Base-by-base conservation (phyloP, 2,888 invertebrate species). In the Zootermopsis nevadensis region DNA sequence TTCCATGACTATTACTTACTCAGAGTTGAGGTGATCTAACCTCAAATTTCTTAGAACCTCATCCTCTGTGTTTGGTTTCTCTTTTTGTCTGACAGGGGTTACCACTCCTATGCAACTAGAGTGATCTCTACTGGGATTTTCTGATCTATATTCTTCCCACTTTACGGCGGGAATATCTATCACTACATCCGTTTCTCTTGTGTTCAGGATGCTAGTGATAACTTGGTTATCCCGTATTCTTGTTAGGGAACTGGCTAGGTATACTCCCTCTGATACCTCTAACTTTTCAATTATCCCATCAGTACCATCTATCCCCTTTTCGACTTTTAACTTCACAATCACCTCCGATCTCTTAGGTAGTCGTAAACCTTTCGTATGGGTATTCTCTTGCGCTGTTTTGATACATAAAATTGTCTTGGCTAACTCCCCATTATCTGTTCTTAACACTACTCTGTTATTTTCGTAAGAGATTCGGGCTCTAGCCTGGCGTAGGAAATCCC, bases 11-110 rank as follows among this genome's bases (percentile, higher is more conserved):
- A 82, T 30, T 81, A 72, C 84, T 85, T 87, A 86, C 83, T 86
- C 86, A 19, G 12, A 35, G 84, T 86, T 87, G 80, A 86, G 83
- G 82, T 87, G 86, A 77, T 86, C 84, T 3, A 82, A 55, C 53
- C 84, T 27, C 24, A 86, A 72, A 69, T 84, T n/a, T 30, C 69
- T 38, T n/a, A 83, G 77, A 53, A 74, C 31, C 67, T 85, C 27
- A 35, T n/a, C n/a, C 0, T 12, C 31, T 55, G 12, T 77, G 12
- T n/a, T 77, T 48, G 22, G 2, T 7, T 8, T 60, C 3, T 7
- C 2, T 8, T 60, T 2, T 8, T 8, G 7, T 8, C 12, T 3
- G 8, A 0, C 6, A n/a, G n/a, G n/a, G n/a, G n/a, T 2, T 60
- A 19, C 2, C 2, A 7, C 24, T 3, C 1, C 3, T 60, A 1